These are phyloP conservation scores for Propithecus deckenii DNA, from an alignment of 2,797 vertebrate genomes.

Conservation along the genomic window DNA sequence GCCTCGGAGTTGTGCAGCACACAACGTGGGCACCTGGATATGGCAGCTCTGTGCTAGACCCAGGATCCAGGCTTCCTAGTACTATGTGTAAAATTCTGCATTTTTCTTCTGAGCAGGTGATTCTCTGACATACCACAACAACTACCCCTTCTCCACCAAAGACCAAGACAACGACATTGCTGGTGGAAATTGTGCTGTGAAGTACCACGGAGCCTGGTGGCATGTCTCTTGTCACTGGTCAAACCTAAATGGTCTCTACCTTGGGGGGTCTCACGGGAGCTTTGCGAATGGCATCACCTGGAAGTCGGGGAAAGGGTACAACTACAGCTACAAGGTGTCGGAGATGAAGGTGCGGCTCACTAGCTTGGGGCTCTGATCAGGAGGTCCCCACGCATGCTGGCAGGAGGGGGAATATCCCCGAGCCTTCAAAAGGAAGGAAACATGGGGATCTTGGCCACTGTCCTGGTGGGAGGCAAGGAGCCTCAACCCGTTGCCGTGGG, in stretches of 20 bases:
- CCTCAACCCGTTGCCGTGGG: accelerated
- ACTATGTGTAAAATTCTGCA: not conserved
- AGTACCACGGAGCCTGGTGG: conserved; percentile 78
- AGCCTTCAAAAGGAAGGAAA: not conserved
- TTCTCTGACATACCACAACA: conserved; percentile 67
- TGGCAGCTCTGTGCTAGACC: not conserved
- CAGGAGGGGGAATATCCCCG: not conserved
- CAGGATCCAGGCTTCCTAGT: not conserved
- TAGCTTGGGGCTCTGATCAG: not conserved
- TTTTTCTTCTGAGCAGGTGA: conserved; percentile 71
- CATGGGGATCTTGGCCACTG: too few relatives aligned
- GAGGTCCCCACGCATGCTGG: not conserved
- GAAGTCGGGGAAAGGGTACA: conserved; percentile 63
- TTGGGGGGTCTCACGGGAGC: conserved; percentile 10
- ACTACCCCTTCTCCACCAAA: conserved; percentile 74
- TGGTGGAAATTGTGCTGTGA: conserved; percentile 25
- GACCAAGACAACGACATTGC: conserved; percentile 70
- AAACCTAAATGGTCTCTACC: conserved; percentile 80
- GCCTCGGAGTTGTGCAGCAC: not conserved
- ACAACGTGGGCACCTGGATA: not conserved
- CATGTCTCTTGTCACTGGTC: conserved; percentile 67
- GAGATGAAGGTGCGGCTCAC: conserved; percentile 80
- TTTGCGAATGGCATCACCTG: conserved; percentile 79
- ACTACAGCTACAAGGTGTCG: conserved; percentile 69
- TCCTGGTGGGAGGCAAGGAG: not conserved